A percentile compares a stretch with the other conserved stretches of the same genome.
These are phyloP conservation scores for Drosophila ambigua DNA, from an alignment of 1,140 invertebrate genomes.

Conservation along the genomic window DNA sequence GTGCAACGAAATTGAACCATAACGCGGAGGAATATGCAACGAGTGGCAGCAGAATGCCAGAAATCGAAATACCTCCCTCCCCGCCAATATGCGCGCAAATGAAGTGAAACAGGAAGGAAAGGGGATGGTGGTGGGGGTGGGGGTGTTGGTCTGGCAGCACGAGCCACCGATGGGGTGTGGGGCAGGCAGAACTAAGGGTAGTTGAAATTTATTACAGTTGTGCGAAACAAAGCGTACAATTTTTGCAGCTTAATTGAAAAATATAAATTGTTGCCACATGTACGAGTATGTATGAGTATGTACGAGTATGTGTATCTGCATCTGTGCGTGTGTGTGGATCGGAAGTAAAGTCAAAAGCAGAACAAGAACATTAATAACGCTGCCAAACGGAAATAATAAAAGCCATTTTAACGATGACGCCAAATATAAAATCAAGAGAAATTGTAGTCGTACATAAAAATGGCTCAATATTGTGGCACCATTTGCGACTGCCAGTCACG, in stretches of 20 bases:
- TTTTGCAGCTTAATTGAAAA: slow-evolving; percentile 81
- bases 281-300: slow-evolving; percentile 19
- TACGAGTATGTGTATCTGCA: slow-evolving; percentile 12
- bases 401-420: slow-evolving; percentile 75
- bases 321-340: slow-evolving; percentile 16
- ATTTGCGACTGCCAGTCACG: slow-evolving; percentile 24
- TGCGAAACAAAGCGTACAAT: slow-evolving; percentile 79
- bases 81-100: slow-evolving; percentile 61
- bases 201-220: slow-evolving; percentile 79
- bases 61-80: slow-evolving; percentile 48
- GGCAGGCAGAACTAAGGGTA: slow-evolving; percentile 35
- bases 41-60: slow-evolving; percentile 21
- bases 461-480: slow-evolving; percentile 55
- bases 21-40: slow-evolving; percentile 48
- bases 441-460: slow-evolving; percentile 57
- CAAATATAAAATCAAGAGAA: slow-evolving; percentile 50
- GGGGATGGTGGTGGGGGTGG: neutral
- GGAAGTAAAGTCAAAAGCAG: slow-evolving; percentile 73
- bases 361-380: slow-evolving; percentile 75
- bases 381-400: slow-evolving; percentile 74
- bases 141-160: neutral
- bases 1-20: slow-evolving; percentile 68
- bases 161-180: neutral
- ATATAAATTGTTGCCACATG: slow-evolving; percentile 71
- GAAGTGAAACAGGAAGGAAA: slow-evolving; percentile 55